phyloP scores from a whole-genome alignment of 2,797 vertebrate species.

The Galago senegalensis region DNA sequence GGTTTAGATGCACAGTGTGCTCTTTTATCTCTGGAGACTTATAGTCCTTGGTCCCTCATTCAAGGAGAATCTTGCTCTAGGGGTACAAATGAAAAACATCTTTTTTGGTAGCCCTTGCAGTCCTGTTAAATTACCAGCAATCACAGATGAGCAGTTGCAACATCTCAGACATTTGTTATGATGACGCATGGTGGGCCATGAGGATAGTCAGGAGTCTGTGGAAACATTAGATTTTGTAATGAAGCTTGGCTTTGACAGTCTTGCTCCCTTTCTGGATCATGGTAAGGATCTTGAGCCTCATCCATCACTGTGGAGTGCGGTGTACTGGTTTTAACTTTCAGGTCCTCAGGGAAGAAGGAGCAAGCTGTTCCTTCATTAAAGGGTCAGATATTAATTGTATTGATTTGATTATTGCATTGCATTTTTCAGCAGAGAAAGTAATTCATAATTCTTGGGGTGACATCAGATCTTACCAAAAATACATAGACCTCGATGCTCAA shows the following conservation, averaged over 20 bases:
- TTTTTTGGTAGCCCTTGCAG: neutral
- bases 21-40: neutral
- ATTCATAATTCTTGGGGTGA: neutral
- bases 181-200: neutral
- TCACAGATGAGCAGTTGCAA: neutral
- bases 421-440: constrained; percentile 46
- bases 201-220: neutral
- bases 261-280: neutral
- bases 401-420: constrained; percentile 44
- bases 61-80: neutral
- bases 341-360: neutral
- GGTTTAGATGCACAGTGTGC: neutral
- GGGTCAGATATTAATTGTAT: constrained; percentile 22
- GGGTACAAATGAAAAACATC: neutral
- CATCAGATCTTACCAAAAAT: neutral
- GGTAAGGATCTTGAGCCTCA: neutral
- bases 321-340: constrained; percentile 44
- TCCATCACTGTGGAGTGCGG: neutral
- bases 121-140: neutral
- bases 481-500: neutral
- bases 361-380: constrained; percentile 62
- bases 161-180: neutral
- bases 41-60: neutral
- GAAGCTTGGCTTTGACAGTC: neutral
- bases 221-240: neutral